Conservation (phyloP, 2,797 vertebrate genomes). For the Cuculus canorus region DNA sequence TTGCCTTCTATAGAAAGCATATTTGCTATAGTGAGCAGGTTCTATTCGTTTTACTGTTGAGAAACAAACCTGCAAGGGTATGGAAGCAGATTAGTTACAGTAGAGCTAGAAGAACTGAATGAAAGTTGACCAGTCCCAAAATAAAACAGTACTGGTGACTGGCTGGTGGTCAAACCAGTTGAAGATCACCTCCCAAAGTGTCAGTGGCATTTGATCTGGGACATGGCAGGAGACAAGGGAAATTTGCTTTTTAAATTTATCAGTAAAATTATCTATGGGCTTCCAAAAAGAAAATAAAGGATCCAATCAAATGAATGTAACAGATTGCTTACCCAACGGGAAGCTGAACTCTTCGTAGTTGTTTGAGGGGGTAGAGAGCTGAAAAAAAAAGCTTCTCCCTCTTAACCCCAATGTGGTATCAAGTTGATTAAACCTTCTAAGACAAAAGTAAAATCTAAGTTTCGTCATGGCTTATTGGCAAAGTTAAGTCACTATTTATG, state of each 20-base stretch:
- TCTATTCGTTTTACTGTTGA: neutral
- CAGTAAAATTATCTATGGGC: neutral
- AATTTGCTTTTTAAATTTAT: neutral
- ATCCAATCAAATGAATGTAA: neutral
- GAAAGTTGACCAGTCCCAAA: neutral
- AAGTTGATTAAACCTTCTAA: neutral
- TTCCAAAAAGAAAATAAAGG: neutral
- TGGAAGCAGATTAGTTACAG: neutral
- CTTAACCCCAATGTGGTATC: neutral
- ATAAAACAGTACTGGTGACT: neutral
- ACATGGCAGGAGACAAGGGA: neutral
- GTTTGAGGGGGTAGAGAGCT: neutral
- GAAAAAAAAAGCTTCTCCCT: neutral
- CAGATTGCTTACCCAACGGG: neutral
- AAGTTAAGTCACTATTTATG: neutral
- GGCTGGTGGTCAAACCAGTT: neutral
- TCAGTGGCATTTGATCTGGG: neutral
- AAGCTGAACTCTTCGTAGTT: neutral
- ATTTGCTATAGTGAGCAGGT: neutral
- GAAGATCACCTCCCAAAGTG: neutral
- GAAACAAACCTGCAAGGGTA: neutral
- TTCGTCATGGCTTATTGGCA: neutral
- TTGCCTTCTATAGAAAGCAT: neutral
- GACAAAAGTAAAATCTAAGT: neutral
- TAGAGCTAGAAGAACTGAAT: neutral